A percentile compares a stretch with the other conserved stretches of the same genome.
Conservation (phyloP, 2,888 invertebrate species). For the Polyommatus iphigenia region DNA sequence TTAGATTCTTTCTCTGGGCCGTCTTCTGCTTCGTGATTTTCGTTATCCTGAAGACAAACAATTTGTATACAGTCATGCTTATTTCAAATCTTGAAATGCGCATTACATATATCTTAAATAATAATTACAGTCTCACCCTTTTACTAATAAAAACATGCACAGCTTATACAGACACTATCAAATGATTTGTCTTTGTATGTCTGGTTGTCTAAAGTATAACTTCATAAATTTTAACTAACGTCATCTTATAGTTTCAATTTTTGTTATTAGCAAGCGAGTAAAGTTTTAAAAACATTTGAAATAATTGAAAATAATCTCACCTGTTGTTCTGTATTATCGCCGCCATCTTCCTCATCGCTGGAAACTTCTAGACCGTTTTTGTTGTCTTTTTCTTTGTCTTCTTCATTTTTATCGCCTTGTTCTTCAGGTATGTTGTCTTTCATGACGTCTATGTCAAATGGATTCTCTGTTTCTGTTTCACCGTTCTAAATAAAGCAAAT, state of each 20-base stretch:
- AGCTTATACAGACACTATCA: too few relatives aligned
- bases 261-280: too few relatives aligned
- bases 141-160: too few relatives aligned
- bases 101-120: background rate
- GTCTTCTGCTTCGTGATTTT: constrained; percentile 38
- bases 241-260: too few relatives aligned
- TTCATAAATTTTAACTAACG: too few relatives aligned
- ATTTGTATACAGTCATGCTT: too few relatives aligned
- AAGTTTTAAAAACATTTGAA: too few relatives aligned
- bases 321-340: constrained; percentile 49
- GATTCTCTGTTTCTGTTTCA: constrained; percentile 86
- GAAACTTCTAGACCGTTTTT: constrained; percentile 72
- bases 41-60: constrained; percentile 38
- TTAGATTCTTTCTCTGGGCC: constrained; percentile 49
- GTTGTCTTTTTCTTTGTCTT: constrained; percentile 59
- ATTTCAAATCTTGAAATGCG: background rate
- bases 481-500: constrained; percentile 61
- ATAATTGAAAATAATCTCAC: constrained; percentile 39
- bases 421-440: constrained; percentile 78
- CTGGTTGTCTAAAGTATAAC: too few relatives aligned
- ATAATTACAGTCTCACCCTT: too few relatives aligned
- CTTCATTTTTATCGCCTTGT: constrained; percentile 62
- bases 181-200: too few relatives aligned
- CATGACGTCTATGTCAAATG: constrained; percentile 91
- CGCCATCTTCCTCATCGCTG: constrained; percentile 70